Conservation (phyloP, 2,888 invertebrate species). For the Drosophila anceps region DNA sequence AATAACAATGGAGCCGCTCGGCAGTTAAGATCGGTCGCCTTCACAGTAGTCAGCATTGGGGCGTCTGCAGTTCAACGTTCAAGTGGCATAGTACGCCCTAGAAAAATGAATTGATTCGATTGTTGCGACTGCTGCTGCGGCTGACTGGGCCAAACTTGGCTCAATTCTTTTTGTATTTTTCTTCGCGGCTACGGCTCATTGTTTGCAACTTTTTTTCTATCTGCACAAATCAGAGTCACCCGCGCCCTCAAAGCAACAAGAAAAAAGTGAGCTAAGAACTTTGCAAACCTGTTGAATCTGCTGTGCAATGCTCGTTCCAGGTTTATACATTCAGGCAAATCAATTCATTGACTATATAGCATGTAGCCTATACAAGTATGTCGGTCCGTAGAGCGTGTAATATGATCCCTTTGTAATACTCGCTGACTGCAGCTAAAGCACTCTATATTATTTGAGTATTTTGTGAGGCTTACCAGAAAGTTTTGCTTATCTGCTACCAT, state of each 20-base stretch:
- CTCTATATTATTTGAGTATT: no score
- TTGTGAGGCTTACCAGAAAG: no score
- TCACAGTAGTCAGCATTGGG: constrained; percentile 84
- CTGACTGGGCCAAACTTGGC: constrained; percentile 53
- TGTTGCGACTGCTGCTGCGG: constrained; percentile 55
- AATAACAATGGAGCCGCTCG: constrained; percentile 64
- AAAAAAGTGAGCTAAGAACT: not conserved
- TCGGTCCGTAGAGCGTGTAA: no score
- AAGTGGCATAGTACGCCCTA: constrained; percentile 85
- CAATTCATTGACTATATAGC: no score
- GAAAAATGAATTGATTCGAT: constrained; percentile 83
- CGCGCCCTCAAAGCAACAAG: constrained; percentile 23
- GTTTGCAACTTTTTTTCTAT: constrained; percentile 62
- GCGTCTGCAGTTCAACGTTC: constrained; percentile 85
- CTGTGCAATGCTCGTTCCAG: constrained; percentile 1
- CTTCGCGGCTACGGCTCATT: constrained; percentile 39
- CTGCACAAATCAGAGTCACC: constrained; percentile 65
- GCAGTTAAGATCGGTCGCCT: constrained; percentile 66
- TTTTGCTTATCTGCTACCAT: no score
- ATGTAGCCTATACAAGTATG: no score
- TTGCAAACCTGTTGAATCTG: no score
- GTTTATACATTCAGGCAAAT: no score
- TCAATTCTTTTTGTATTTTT: constrained; percentile 20
- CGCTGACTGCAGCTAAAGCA: not conserved
- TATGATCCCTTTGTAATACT: no score